Conservation (phyloP, 2,113 vertebrate genomes). For the Trichomycterus rosablanca region DNA sequence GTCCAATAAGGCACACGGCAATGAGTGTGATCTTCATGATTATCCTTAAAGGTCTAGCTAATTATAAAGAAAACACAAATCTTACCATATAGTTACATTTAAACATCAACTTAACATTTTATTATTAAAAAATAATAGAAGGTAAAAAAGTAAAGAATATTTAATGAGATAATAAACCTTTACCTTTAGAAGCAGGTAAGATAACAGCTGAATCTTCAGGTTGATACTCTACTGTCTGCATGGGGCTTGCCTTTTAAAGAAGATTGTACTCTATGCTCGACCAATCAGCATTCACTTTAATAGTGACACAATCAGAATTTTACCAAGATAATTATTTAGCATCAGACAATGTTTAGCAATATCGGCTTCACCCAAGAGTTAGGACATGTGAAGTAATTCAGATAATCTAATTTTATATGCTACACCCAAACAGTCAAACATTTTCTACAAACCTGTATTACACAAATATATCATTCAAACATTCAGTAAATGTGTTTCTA, state of each 20-base stretch:
- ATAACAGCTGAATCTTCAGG: no score
- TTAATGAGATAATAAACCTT: neutral
- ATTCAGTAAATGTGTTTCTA: no score
- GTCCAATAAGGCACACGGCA: neutral
- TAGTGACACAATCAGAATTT: neutral
- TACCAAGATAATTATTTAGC: neutral
- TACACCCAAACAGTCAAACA: no score
- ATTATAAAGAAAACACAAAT: neutral
- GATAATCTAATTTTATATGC: neutral
- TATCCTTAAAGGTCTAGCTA: neutral
- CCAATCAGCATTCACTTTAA: constrained; percentile 29
- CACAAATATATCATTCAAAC: no score
- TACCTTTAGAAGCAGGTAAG: constrained; percentile 8
- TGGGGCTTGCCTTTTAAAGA: constrained; percentile 16
- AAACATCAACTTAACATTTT: neutral
- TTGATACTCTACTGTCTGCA: neutral
- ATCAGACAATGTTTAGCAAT: no score
- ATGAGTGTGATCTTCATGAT: neutral
- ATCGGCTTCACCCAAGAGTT: no score
- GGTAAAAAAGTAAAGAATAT: neutral
- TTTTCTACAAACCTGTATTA: no score
- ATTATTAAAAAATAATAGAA: neutral
- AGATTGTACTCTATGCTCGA: neutral
- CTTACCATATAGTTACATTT: no score
- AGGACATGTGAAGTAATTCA: neutral